Conservation (phyloP, 2,113 vertebrate species). For the Xyliphius kryptos region DNA sequence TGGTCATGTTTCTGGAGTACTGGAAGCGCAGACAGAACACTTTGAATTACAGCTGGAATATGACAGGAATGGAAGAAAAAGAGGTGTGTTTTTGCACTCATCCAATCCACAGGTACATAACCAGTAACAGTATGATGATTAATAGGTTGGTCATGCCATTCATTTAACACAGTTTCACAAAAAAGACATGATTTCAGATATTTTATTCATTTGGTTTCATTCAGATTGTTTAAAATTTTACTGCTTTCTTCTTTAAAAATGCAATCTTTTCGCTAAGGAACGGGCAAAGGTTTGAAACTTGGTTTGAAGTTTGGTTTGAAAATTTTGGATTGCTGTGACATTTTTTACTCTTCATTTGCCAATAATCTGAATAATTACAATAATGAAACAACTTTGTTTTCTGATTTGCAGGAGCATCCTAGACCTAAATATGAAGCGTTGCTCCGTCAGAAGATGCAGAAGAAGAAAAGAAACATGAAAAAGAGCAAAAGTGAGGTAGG, state of each 20-base stretch:
- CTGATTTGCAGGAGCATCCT: slow-evolving; percentile 75
- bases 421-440: slow-evolving; percentile 87
- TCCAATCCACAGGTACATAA: neutral
- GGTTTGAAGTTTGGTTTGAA: slow-evolving; percentile 25
- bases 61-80: slow-evolving; percentile 91
- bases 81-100: slow-evolving; percentile 67
- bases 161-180: too few species aligned
- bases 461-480: slow-evolving; percentile 58
- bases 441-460: slow-evolving; percentile 81
- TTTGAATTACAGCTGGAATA: slow-evolving; percentile 90
- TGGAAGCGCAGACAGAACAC: slow-evolving; percentile 96
- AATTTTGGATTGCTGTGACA: slow-evolving; percentile 34
- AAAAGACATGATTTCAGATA: too few species aligned
- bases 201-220: slow-evolving; percentile 6
- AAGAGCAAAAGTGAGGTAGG: slow-evolving; percentile 68
- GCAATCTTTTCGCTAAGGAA: slow-evolving; percentile 55
- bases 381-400: slow-evolving; percentile 23
- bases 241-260: slow-evolving; percentile 33
- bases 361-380: neutral
- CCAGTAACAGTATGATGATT: too few species aligned
- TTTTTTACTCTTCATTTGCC: slow-evolving; percentile 6
- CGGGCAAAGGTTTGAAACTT: slow-evolving; percentile 58
- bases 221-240: neutral
- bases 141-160: too few species aligned
- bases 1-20: slow-evolving; percentile 89